These are phyloP conservation scores for Panthera leo DNA, from an alignment of 2,113 vertebrate genomes.

Conservation along the genomic window DNA sequence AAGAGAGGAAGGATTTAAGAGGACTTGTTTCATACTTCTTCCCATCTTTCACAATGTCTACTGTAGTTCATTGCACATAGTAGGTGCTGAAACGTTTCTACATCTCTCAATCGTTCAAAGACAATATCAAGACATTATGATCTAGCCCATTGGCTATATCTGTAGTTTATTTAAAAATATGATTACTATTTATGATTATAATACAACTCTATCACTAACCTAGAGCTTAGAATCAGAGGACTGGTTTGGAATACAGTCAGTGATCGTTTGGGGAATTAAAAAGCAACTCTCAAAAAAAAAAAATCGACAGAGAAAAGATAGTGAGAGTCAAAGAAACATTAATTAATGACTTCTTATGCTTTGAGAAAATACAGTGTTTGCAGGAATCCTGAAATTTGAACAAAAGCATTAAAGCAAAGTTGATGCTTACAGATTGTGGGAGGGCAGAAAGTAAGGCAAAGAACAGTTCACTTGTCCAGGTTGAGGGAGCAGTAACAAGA, in stretches of 20 bases:
- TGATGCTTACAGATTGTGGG: neutral
- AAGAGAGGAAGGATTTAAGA: neutral
- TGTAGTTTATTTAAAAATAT: neutral
- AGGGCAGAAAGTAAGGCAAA: neutral
- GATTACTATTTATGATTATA: neutral
- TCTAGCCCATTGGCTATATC: neutral
- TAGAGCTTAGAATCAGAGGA: neutral
- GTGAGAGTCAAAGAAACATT: neutral
- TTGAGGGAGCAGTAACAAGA: neutral
- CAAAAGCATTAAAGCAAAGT: neutral
- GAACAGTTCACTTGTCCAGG: neutral
- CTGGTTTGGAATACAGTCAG: neutral
- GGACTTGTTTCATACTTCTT: neutral
- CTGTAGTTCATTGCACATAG: no score
- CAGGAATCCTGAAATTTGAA: neutral
- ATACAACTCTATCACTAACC: neutral
- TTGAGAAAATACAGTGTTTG: neutral
- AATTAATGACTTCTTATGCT: neutral
- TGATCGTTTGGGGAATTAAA: neutral
- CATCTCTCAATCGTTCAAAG: neutral
- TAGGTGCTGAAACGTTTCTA: neutral
- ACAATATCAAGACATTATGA: neutral
- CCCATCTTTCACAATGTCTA: neutral
- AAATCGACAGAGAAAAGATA: neutral
- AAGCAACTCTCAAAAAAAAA: neutral